Evolutionary conservation across 2,113 vertebrate species (phyloP), one percentile per base, ranked within the genome.

Genomic region (Pholis gunnellus): DNA sequence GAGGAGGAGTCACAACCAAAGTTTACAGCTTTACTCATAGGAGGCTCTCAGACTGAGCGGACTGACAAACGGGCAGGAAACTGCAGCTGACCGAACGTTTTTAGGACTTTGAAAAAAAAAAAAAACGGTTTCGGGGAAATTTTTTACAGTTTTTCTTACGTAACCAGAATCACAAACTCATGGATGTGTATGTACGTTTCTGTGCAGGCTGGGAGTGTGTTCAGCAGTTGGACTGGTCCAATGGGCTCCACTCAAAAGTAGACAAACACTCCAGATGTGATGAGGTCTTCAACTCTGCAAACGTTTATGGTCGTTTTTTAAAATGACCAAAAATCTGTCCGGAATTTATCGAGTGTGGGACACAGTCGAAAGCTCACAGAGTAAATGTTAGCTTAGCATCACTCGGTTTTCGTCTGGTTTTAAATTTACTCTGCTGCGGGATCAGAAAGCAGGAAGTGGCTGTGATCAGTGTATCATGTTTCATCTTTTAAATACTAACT

Each of bases 11-110:
- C 72, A 27, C 68, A 2, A 89, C 87, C 91, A 92, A 90, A 90
- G 91, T 92, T 90, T 90, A 81, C 87, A 83, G 81, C 71, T 89
- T 89, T 84, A 84, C 71, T 71, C 1, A 0, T 20, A 6, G 57
- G 66, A 42, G 4, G n/a, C 64, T 54, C 44, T 34, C 17, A 3
- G 60, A 60, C 66, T 20, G 38, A 57, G 40, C 15, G 5, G 63
- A 61, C 68, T 17, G 40, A 52, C 48, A 44, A 25, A 9, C 59
- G 17, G 59, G 27, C 54, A 27, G 57, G n/a, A 56, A 56, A 63
- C 50, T 11, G 40, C 38, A 8, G 44, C 65, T 9, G 57, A 18
- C n/a, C 0, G 4, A 17, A 9, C n/a, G 0, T 2, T 56, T 36
- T 25, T 40, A 14, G 34, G 46, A 34, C 52, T 18, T 27, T 4